Conservation (phyloP, 2,113 vertebrate genomes). For the Ancistrus triradiatus region DNA sequence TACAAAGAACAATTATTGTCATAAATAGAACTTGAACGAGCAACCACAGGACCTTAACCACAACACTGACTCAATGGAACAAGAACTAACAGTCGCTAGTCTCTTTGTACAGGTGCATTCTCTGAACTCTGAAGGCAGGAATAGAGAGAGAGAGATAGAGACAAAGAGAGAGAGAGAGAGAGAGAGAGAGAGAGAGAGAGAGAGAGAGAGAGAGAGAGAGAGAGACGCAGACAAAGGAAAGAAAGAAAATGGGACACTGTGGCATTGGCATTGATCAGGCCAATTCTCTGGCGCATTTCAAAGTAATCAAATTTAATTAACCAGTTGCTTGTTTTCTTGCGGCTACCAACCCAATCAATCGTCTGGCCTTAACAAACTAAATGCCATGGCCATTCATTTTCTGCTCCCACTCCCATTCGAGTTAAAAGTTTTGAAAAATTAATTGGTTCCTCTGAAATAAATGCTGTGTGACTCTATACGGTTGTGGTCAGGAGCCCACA, state of each 20-base stretch:
- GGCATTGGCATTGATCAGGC: slow-evolving; percentile 54
- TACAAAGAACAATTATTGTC: slow-evolving; percentile 24
- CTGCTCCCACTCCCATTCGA: slow-evolving; percentile 47
- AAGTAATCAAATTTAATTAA: slow-evolving; percentile 70
- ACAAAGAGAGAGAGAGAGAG: background rate
- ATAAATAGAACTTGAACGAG: too few relatives aligned
- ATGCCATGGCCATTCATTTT: slow-evolving; percentile 53
- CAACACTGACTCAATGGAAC: slow-evolving; percentile 8
- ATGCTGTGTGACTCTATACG: slow-evolving; percentile 32
- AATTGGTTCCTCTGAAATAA: slow-evolving; percentile 39
- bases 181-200: slow-evolving; percentile 10
- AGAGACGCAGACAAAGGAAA: background rate
- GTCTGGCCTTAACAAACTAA: slow-evolving; percentile 58
- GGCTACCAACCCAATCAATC: slow-evolving; percentile 60
- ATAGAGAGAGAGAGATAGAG: background rate
- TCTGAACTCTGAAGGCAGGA: background rate
- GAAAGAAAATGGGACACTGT: slow-evolving; percentile 28
- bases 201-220: slow-evolving; percentile 29
- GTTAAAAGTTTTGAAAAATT: slow-evolving; percentile 43
- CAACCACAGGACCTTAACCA: background rate
- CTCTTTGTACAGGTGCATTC: background rate
- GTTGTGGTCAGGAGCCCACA: slow-evolving; percentile 36
- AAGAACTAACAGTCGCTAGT: too few relatives aligned
- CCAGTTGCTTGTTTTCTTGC: slow-evolving; percentile 55
- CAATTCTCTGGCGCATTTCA: slow-evolving; percentile 55